These are phyloP conservation scores for Pica pica DNA, from an alignment of 2,113 vertebrate genomes.

Conservation along the genomic window DNA sequence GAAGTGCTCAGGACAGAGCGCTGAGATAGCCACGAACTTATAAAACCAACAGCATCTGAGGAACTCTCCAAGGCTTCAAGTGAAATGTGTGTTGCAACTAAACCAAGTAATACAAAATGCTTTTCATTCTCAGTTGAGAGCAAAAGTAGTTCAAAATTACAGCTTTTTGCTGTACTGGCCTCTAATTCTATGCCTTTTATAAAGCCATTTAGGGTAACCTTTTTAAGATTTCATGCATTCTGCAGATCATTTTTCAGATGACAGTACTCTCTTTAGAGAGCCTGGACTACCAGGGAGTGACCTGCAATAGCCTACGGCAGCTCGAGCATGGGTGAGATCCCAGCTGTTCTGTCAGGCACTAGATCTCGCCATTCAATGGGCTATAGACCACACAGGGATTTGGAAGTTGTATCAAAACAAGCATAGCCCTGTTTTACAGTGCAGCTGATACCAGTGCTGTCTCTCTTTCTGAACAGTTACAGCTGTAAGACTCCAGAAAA, in stretches of 20 bases:
- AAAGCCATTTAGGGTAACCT: background rate
- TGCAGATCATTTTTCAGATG: background rate
- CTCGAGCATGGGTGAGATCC: background rate
- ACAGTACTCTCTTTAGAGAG: background rate
- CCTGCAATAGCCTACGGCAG: background rate
- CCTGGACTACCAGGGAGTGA: background rate
- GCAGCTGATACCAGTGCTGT: conserved; percentile 11
- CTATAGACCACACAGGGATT: background rate
- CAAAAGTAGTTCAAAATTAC: background rate
- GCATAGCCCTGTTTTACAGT: background rate
- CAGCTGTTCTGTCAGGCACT: conserved; percentile 28
- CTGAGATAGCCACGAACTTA: background rate
- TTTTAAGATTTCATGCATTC: background rate
- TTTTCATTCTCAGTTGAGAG: background rate
- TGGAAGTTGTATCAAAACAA: conserved; percentile 17
- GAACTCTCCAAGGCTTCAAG: background rate
- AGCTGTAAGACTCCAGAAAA: conserved; percentile 25
- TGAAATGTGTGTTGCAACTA: background rate
- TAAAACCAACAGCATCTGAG: background rate
- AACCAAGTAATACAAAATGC: background rate
- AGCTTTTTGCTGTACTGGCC: background rate
- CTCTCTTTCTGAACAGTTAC: background rate
- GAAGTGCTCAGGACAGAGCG: fast-evolving
- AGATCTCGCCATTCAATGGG: background rate
- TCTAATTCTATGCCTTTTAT: background rate